These are phyloP conservation scores for Xestia rhomboidea DNA, from an alignment of 2,888 invertebrate genomes.

Conservation along the genomic window DNA sequence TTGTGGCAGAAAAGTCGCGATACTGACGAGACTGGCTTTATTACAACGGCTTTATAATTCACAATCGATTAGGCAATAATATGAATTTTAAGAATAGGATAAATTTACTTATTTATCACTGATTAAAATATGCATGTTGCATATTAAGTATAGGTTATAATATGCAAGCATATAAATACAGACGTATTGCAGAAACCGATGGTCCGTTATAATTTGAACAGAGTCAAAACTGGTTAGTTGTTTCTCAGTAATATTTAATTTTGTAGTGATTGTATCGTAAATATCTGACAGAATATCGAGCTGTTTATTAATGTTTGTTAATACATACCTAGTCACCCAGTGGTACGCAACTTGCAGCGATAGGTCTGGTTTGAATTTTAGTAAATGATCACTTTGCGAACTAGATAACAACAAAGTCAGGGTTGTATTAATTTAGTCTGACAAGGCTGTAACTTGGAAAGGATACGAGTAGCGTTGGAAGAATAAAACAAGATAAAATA, in stretches of 20 bases:
- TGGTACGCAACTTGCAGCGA: slow-evolving; percentile 28
- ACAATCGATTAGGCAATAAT: slow-evolving; percentile 41
- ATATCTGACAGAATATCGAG: slow-evolving; percentile 45
- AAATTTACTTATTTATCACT: slow-evolving; percentile 15
- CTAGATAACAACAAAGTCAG: slow-evolving; percentile 68
- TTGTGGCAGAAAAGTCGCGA: slow-evolving; percentile 61
- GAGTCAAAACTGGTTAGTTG: slow-evolving; percentile 17
- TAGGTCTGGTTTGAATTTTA: slow-evolving; percentile 55
- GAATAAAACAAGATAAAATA: slow-evolving; percentile 37
- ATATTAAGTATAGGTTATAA: slow-evolving; percentile 11
- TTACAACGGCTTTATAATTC: slow-evolving; percentile 39
- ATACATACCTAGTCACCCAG: slow-evolving; percentile 18
- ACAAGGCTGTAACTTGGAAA: slow-evolving; percentile 60
- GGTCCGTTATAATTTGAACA: slow-evolving; percentile 31
- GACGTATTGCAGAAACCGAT: slow-evolving; percentile 23
- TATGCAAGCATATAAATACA: slow-evolving; percentile 26
- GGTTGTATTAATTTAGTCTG: slow-evolving; percentile 65
- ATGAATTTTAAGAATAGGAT: slow-evolving; percentile 25
- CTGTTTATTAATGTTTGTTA: slow-evolving; percentile 45
- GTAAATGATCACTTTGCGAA: slow-evolving; percentile 53
- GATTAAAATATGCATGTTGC: slow-evolving; percentile 19
- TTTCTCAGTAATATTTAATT: slow-evolving; percentile 22
- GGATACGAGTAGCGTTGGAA: slow-evolving; percentile 41
- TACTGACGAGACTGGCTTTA: slow-evolving; percentile 43
- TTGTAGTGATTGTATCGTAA: slow-evolving; percentile 34